A percentile compares a stretch with the other conserved stretches of the same genome.
Conservation (phyloP, 2,888 invertebrate species). For the Ornithoptera alexandrae region DNA sequence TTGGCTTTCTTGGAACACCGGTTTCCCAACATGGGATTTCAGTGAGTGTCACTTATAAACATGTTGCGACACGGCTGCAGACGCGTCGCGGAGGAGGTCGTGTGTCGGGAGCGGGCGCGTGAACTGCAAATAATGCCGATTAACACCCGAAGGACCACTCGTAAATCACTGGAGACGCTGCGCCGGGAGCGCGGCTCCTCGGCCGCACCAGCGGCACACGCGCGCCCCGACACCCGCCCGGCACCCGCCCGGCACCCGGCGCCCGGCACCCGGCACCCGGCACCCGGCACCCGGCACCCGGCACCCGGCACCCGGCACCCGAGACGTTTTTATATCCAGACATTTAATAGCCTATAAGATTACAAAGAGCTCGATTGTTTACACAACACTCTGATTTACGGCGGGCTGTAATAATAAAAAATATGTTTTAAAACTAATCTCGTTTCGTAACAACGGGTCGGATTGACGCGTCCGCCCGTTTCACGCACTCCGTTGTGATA, state of each 20-base stretch:
- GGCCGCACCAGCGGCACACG: conserved; percentile 39
- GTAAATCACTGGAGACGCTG: conserved; percentile 72
- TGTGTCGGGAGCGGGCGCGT: conserved; percentile 1
- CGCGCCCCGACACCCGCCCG: not conserved
- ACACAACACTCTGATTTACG: conserved; percentile 71
- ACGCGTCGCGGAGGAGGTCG: no score
- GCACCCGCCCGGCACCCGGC: no score
- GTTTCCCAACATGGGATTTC: no score
- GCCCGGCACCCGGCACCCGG: no score
- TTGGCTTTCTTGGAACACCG: no score
- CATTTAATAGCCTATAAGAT: conserved; percentile 75
- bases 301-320: conserved; percentile 10
- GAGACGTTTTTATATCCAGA: conserved; percentile 64
- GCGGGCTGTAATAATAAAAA: conserved; percentile 46
- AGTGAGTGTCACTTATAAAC: no score
- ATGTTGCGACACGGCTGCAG: no score
- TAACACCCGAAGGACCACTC: conserved; percentile 40
- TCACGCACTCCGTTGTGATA: conserved; percentile 45
- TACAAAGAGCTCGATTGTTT: conserved; percentile 77
- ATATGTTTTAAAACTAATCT: conserved; percentile 40
- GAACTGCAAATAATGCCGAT: conserved; percentile 54
- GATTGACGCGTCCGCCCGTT: conserved; percentile 30
- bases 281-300: conserved; percentile 26
- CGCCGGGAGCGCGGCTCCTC: conserved; percentile 47
- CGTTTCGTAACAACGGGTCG: conserved; percentile 35